phyloP scores from a whole-genome alignment of 2,797 vertebrate genomes.

The Cheirogaleus major region DNA sequence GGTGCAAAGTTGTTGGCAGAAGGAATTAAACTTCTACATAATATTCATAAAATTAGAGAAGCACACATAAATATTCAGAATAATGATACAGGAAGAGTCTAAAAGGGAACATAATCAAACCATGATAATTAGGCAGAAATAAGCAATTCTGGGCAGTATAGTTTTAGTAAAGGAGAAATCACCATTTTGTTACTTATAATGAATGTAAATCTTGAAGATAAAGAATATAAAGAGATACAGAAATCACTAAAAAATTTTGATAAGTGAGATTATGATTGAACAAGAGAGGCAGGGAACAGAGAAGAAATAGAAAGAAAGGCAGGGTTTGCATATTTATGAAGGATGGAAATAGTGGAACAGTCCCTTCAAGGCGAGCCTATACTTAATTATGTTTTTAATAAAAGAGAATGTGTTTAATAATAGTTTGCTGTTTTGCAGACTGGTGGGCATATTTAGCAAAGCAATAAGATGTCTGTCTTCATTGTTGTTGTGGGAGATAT shows the following conservation, averaged over 20 bases:
- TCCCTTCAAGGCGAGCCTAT: constrained; percentile 7
- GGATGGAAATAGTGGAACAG: neutral
- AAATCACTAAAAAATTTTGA: neutral
- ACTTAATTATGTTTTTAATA: neutral
- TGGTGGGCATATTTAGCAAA: constrained; percentile 29
- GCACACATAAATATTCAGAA: neutral
- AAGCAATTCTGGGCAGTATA: neutral
- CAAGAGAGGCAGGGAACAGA: neutral
- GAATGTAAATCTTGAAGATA: neutral
- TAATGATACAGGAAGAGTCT: neutral
- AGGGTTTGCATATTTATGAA: neutral
- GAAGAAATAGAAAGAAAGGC: neutral
- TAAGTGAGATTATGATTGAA: neutral
- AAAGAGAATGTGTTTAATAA: constrained; percentile 28
- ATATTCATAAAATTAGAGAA: neutral
- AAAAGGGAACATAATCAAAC: neutral
- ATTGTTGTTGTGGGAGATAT: neutral
- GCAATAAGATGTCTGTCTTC: neutral
- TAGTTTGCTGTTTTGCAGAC: neutral
- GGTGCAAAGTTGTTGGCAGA: neutral
- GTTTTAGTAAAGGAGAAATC: constrained; percentile 5
- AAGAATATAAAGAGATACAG: neutral
- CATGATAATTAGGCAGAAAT: neutral
- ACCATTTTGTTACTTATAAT: neutral
- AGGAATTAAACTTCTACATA: neutral